Evolutionary conservation across 2,113 vertebrate genomes (phyloP), one percentile per base, ranked within the genome.

Genomic region (Anoplopoma fimbria): DNA sequence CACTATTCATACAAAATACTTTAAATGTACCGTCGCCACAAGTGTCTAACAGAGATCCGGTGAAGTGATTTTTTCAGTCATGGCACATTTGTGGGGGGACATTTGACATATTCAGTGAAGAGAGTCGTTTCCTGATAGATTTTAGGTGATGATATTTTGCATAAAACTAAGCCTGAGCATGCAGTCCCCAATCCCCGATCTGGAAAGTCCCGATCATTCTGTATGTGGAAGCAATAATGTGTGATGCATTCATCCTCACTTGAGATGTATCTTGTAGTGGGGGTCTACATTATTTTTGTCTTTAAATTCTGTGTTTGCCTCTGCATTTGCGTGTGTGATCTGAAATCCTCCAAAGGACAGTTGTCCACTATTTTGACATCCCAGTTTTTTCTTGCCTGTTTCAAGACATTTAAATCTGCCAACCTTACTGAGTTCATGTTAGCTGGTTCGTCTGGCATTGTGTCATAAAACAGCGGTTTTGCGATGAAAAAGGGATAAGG

Each of bases 151-250:
- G 25, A 36, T 34, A 25, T 75, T 57, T 64, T 65, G 33, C 33
- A 62, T 69, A 34, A 53, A 55, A 51, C 14, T 78, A 29, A 51
- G 31, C 31, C 27, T 60, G 19, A 42, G 29, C 36, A 29, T 27
- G 34, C 33, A 45, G n/a, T 55, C 4, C 51, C 53, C 25, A 19
- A 2, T 29, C 31, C 0, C 47, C 31, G 27, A 71, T 38, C 21
- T 62, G 65, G 31, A 51, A 61, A 67, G 49, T 60, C 64, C 61
- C n/a, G 15, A 82, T 84, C 55, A 40, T 68, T 78, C 31, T 77
- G 55, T 64, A 47, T 75, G n/a, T 73, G 57, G 1, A 58, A 49
- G 34, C 64, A 83, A 67, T 79, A 47, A 74, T 34, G 36, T 72
- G 13, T 57, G 62, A 55, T 69, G 40, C 68, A 13, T 53, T 73